phyloP scores from a whole-genome alignment of 2,888 invertebrate genomes.

The Cheilosia soror region DNA sequence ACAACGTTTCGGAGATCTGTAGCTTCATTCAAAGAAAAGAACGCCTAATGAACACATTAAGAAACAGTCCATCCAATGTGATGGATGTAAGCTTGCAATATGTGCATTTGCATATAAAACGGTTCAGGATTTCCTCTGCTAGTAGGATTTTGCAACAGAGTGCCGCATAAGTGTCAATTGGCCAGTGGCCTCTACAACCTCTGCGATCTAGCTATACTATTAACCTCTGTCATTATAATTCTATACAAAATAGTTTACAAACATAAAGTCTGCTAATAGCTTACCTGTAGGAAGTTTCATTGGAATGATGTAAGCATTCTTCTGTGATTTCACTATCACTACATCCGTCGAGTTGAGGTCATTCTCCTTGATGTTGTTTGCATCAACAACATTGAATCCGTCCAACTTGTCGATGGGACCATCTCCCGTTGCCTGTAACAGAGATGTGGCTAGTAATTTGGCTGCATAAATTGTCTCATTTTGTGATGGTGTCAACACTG shows the following conservation, averaged over 20 bases:
- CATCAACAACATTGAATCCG: constrained; percentile 45
- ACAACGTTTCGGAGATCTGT: too few relatives aligned
- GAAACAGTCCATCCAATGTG: too few relatives aligned
- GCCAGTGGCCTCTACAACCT: too few relatives aligned
- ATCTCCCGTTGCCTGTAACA: constrained; percentile 74
- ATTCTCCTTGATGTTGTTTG: constrained; percentile 33
- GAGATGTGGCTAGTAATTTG: constrained; percentile 73
- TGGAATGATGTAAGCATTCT: constrained; percentile 77
- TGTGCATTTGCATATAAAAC: too few relatives aligned
- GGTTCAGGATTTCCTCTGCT: too few relatives aligned
- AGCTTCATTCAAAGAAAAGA: too few relatives aligned
- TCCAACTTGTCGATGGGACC: constrained; percentile 46
- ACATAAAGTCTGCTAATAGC: neutral
- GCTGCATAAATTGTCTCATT: constrained; percentile 76
- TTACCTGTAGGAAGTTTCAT: constrained; percentile 68
- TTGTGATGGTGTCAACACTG: constrained; percentile 68
- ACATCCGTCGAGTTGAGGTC: constrained; percentile 75
- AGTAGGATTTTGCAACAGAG: too few relatives aligned
- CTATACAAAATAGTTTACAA: neutral
- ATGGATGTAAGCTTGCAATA: too few relatives aligned
- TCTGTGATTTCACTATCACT: constrained; percentile 77
- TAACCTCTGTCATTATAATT: too few relatives aligned
- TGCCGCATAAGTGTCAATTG: too few relatives aligned
- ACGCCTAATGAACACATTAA: too few relatives aligned
- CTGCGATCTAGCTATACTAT: too few relatives aligned